Conservation (phyloP, 1,140 invertebrate species). For the Galendromus occidentalis region DNA sequence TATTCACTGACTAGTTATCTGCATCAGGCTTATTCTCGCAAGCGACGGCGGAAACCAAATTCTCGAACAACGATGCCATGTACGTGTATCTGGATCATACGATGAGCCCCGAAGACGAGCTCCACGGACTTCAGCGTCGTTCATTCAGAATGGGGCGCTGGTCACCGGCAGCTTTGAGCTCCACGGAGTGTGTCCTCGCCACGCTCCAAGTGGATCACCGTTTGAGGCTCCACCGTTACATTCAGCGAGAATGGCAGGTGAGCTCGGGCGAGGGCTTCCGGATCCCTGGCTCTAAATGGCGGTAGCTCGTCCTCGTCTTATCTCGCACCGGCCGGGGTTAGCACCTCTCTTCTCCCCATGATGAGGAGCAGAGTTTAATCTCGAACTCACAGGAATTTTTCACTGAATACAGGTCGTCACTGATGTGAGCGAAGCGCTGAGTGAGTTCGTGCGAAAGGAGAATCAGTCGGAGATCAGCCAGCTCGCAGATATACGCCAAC, state of each 20-base stretch:
- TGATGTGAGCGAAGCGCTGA: not conserved
- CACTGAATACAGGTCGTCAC: not conserved
- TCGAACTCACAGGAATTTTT: too few relatives aligned
- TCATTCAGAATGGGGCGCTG: not conserved
- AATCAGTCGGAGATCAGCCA: not conserved
- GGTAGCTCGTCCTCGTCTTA: too few relatives aligned
- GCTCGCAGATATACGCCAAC: not conserved
- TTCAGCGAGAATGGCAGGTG: constrained; percentile 1
- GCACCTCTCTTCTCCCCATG: too few relatives aligned
- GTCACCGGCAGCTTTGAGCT: not conserved
- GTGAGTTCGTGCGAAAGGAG: not conserved
- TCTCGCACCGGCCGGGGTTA: too few relatives aligned
- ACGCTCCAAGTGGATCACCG: not conserved
- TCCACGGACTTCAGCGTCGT: not conserved
- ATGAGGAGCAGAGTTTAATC: too few relatives aligned
- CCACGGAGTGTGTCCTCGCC: not conserved
- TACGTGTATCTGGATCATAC: not conserved
- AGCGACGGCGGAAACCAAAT: not conserved
- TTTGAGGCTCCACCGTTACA: not conserved
- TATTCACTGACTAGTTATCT: too few relatives aligned
- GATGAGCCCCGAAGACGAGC: not conserved
- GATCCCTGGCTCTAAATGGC: too few relatives aligned
- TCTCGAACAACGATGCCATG: not conserved
- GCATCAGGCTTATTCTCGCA: too few relatives aligned
- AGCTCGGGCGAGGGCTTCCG: too few relatives aligned